These are phyloP conservation scores for Myoxocephalus aenaeus DNA, from an alignment of 2,797 vertebrate species.

Conservation along the genomic window DNA sequence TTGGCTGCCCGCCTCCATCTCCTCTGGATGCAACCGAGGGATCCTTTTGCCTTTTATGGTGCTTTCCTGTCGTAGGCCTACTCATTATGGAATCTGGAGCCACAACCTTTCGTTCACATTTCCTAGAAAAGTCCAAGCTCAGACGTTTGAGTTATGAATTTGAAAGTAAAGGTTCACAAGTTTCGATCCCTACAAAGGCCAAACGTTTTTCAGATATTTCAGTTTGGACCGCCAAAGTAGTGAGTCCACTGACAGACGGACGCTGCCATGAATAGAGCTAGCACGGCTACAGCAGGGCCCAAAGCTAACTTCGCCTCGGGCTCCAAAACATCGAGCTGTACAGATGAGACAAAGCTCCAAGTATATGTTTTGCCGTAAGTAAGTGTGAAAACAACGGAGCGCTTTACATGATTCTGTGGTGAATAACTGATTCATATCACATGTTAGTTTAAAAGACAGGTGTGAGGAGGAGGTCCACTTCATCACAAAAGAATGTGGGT, in stretches of 20 bases:
- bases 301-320: not conserved
- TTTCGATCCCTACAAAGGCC: not conserved
- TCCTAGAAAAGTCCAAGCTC: constrained; percentile 36
- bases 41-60: constrained; percentile 74
- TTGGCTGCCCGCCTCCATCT: constrained; percentile 22
- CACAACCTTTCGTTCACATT: constrained; percentile 26
- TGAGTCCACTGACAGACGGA: too few species aligned
- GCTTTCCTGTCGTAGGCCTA: constrained; percentile 12
- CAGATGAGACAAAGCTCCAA: not conserved
- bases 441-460: not conserved
- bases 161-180: not conserved
- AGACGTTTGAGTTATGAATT: constrained; percentile 4
- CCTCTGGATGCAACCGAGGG: constrained; percentile 16
- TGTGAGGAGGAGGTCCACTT: constrained; percentile 5
- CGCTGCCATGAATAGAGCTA: not conserved
- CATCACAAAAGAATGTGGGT: constrained; percentile 15
- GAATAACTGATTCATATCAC: not conserved
- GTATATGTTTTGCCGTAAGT: not conserved
- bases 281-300: not conserved
- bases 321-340: not conserved
- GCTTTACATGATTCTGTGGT: not conserved
- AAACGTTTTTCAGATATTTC: not conserved
- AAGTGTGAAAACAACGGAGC: not conserved
- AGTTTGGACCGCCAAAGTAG: not conserved
- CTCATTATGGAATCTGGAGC: constrained; percentile 14